Percentiles rank a stretch among this genome's conserved stretches.
Conservation (phyloP, 2,113 vertebrate species). For the Phyllopteryx taeniolatus region DNA sequence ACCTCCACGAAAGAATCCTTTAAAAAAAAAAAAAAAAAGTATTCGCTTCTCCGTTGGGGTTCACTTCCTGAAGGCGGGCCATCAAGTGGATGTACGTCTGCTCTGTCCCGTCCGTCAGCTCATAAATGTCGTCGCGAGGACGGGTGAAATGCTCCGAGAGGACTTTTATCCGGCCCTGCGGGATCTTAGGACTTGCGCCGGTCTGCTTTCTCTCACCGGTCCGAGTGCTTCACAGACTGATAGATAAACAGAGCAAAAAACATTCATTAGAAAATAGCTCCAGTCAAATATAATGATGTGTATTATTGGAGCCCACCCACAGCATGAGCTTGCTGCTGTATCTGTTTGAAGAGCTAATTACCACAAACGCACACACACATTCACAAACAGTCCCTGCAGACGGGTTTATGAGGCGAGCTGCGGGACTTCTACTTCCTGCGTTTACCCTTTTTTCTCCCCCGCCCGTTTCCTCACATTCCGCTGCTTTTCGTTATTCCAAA, state of each 20-base stretch:
- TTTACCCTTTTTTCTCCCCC: background rate
- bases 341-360: slow-evolving; percentile 68
- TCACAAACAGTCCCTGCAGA: slow-evolving; percentile 20
- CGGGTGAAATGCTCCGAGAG: slow-evolving; percentile 37
- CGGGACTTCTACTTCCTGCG: background rate
- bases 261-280: background rate
- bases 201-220: slow-evolving; percentile 52
- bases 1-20: background rate
- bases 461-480: background rate
- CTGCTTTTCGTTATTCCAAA: background rate
- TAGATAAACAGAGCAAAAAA: background rate
- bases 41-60: background rate
- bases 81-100: slow-evolving; percentile 25
- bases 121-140: slow-evolving; percentile 54
- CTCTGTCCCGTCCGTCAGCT: slow-evolving; percentile 60
- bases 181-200: slow-evolving; percentile 16
- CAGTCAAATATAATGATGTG: slow-evolving; percentile 1
- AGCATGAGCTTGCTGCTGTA: slow-evolving; percentile 15
- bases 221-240: background rate
- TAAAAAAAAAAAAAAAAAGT: background rate
- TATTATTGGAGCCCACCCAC: slow-evolving; percentile 53
- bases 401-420: slow-evolving; percentile 4
- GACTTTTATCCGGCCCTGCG: slow-evolving; percentile 45
- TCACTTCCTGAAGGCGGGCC: background rate
- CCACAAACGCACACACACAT: slow-evolving; percentile 10